Percentiles rank a stretch among this genome's conserved stretches.
Evolutionary conservation across 2,888 invertebrate species (phyloP).

Genomic region (Erynnis tages): DNA sequence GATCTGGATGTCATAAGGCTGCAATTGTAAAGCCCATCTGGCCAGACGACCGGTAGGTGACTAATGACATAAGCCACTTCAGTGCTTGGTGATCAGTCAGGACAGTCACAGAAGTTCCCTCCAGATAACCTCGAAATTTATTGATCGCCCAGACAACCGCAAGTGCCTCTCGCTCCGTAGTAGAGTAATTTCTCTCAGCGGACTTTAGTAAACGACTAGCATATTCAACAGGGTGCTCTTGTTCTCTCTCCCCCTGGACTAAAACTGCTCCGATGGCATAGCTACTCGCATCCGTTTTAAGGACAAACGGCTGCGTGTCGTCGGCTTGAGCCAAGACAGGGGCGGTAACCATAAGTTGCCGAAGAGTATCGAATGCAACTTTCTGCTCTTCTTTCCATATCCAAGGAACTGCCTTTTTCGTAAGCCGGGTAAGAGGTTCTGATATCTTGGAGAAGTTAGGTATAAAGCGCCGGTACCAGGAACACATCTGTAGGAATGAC

Average conservation of each 20-base stretch:
- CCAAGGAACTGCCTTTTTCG: constrained; percentile 27
- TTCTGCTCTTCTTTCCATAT: constrained; percentile 26
- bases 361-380: constrained; percentile 3
- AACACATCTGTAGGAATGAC: constrained; percentile 40
- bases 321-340: constrained; percentile 31
- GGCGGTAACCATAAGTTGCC: constrained; percentile 4
- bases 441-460: constrained; percentile 32
- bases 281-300: constrained; percentile 34
- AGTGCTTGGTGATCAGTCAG: constrained; percentile 62
- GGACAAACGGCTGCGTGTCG: constrained; percentile 18
- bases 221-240: constrained; percentile 33
- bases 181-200: constrained; percentile 52
- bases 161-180: constrained; percentile 53
- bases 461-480: constrained; percentile 39
- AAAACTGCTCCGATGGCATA: constrained; percentile 23
- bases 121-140: constrained; percentile 40
- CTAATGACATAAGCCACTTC: constrained; percentile 52
- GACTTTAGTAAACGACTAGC: constrained; percentile 35
- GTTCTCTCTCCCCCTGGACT: constrained; percentile 24
- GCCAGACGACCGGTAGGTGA: constrained; percentile 55
- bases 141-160: constrained; percentile 37
- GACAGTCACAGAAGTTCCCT: constrained; percentile 46
- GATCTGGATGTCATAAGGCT: constrained; percentile 46
- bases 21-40: constrained; percentile 54
- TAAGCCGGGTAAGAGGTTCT: constrained; percentile 33